Base-by-base conservation (phyloP, 2,113 vertebrate species). In the Jaculus jaculus region DNA sequence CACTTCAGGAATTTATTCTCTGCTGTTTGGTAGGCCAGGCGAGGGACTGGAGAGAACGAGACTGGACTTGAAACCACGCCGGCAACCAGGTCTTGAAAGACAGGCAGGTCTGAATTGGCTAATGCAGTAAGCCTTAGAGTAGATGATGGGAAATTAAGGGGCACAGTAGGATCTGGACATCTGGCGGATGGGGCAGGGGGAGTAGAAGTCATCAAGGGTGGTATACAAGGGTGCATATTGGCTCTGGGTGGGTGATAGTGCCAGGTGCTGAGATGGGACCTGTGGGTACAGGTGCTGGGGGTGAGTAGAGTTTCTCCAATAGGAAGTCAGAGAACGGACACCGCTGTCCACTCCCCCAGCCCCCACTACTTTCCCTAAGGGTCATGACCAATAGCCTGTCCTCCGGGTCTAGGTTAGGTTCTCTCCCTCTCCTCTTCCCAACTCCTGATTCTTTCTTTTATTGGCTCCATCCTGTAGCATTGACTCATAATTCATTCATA, bases 151-250 rank as follows among this genome's bases (percentile, higher is more conserved):
- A 6, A 60, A 20, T 2, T 2, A 11, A 10, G 42, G 26, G 82
- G 37, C 4, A 12, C 1, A 47, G 42, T 47, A 9, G 42, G 30
- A 5, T 10, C 20, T 1, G 24, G 5, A 11, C 26, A 1, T 13
- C 68, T 17, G 2, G 32, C 39, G 21, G 11, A 7, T 23, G 32
- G n/a, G 66, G 12, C 8, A 11, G 20, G 24, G 32, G 60, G 26
- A 24, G 34, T 15, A 3, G 81, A 37, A 61, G 4, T 9, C 37
- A 12, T 58, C 15, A 12, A 28, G n/a, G 4, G 16, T 28, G n/a
- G 16, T 16, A 23, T 6, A 1, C 1, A 2, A 21, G 32, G 7
- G 7, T 68, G 81, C 18, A 18, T 42, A 15, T 15, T 63, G 60
- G 54, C 11, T 0, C 8, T 1, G n/a, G 18, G 20, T 15, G 34